Conservation (phyloP, 92 coral and sea anemone genomes). For the Parazoanthus swiftii region DNA sequence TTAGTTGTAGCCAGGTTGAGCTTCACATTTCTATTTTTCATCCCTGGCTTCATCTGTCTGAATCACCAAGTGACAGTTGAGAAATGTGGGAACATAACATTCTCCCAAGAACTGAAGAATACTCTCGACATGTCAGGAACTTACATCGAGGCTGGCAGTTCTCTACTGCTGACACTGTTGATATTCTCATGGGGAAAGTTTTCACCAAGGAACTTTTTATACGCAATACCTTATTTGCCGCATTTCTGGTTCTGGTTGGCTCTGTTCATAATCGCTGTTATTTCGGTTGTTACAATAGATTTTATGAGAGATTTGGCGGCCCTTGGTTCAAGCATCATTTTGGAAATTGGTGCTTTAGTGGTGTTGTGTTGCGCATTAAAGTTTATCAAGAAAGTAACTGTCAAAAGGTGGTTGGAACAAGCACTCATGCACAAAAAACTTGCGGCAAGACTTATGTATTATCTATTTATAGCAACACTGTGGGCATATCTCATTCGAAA, state of each 20-base stretch:
- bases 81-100: constrained; percentile 58
- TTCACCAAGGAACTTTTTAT: constrained; percentile 42
- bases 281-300: constrained; percentile 34
- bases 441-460: constrained; percentile 41
- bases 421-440: background rate
- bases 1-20: constrained; percentile 41
- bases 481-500: constrained; percentile 69
- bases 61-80: constrained; percentile 54
- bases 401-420: constrained; percentile 51
- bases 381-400: constrained; percentile 63
- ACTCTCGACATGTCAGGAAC: constrained; percentile 58
- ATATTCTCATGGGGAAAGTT: constrained; percentile 70
- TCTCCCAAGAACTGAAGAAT: constrained; percentile 53
- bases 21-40: constrained; percentile 51
- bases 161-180: constrained; percentile 10
- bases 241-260: constrained; percentile 70
- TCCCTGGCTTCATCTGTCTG: constrained; percentile 60
- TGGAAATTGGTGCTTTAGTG: constrained; percentile 50
- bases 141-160: constrained; percentile 53
- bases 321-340: constrained; percentile 57
- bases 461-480: constrained; percentile 51
- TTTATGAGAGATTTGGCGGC: constrained; percentile 15
- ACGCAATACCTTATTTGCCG: constrained; percentile 45
- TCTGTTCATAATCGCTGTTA: constrained; percentile 18
- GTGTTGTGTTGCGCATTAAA: constrained; percentile 71